Evolutionary conservation across 1,140 invertebrate genomes (phyloP), one percentile per base, ranked within the genome.

Genomic region (Drusus annulatus): DNA sequence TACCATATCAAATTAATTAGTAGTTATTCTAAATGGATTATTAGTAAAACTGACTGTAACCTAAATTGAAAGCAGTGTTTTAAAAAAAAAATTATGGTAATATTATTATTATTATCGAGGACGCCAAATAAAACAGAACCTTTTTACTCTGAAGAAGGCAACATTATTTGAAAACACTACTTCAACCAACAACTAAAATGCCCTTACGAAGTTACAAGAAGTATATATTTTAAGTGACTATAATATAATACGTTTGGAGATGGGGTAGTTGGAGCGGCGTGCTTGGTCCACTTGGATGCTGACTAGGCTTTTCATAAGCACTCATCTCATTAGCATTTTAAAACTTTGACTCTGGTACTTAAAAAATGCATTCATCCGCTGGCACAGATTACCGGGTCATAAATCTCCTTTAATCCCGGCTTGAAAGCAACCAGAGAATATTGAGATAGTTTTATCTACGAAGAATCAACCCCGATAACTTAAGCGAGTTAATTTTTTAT

Each of bases 251-350:
- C 10, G 8, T 28, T 25, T 36, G 16, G 7, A 68, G 71, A 62
- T 45, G 74, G 50, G 73, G 31, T 54, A 25, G 51, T 28, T 13
- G 19, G 15, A 28, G 31, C 19, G 51, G 50, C 60, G 62, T 45
- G 36, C 36, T 45, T 60, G 65, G 75, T 74, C 45, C 50, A 52
- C 50, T 80, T n/a, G 62, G 45, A 58, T 25, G 77, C 81, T 79
- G 78, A 82, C 77, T 62, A 79, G 81, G 54, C 73, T 79, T 78
- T 81, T 56, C 31, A 51, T 79, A 76, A 79, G 71, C 65, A 58
- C 76, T 75, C 25, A 36, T 31, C 50, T 51, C 77, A 82, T 82
- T 82, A 82, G 74, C 81, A 82, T 78, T 82, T 82, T 82, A 82
- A 82, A 82, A 78, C 56, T 79, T 82, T 82, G 76, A 31, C 28